Conservation (phyloP, 2,888 invertebrate genomes). For the Busseola fusca region DNA sequence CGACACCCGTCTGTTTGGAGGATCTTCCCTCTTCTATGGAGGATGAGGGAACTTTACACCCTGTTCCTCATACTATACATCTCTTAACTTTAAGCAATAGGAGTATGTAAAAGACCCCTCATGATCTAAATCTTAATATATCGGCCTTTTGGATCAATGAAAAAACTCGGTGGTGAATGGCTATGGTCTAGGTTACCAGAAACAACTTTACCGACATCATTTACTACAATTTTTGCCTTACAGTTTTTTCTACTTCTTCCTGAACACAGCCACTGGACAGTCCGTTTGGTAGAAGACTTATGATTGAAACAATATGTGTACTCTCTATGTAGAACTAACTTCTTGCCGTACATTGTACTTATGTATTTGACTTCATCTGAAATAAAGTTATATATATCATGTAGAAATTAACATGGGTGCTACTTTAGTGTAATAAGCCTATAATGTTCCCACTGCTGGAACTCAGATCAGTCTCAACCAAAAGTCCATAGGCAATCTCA, state of each 20-base stretch:
- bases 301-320: slow-evolving; percentile 25
- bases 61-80: neutral
- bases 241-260: slow-evolving; percentile 16
- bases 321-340: slow-evolving; percentile 4
- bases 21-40: no score
- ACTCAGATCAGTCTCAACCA: neutral
- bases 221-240: slow-evolving; percentile 24
- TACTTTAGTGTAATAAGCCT: neutral
- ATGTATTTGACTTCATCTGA: slow-evolving; percentile 28
- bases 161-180: slow-evolving; percentile 27
- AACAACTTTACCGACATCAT: slow-evolving; percentile 3
- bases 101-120: neutral
- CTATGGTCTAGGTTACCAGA: slow-evolving; percentile 13
- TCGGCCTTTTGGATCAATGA: slow-evolving; percentile 17
- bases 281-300: neutral
- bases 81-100: neutral
- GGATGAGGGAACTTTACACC: no score
- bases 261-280: slow-evolving; percentile 27
- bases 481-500: no score
- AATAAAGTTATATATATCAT: slow-evolving; percentile 6
- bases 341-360: slow-evolving; percentile 1
- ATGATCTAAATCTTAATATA: slow-evolving; percentile 30
- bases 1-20: no score
- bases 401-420: neutral
- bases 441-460: neutral